A percentile compares a stretch with the other conserved stretches of the same genome.
These are phyloP conservation scores for Pseudomyrmex gracilis DNA, from an alignment of 1,140 invertebrate species.

Conservation along the genomic window DNA sequence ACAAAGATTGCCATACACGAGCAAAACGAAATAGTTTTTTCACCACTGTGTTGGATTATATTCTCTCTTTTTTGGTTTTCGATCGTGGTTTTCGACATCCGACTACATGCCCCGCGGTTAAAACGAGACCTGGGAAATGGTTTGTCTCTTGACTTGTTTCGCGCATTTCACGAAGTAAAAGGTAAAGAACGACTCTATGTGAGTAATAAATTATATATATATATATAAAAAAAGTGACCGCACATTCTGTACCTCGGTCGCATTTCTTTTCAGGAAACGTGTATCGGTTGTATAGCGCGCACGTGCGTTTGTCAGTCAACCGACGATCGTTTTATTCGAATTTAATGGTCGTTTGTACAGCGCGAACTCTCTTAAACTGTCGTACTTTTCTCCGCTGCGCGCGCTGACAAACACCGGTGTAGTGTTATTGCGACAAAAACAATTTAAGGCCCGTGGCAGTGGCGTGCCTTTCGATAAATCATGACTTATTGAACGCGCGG, in stretches of 20 bases:
- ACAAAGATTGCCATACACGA: slow-evolving; percentile 51
- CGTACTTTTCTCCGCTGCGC: slow-evolving; percentile 27
- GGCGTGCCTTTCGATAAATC: slow-evolving; percentile 73
- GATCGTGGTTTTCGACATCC: slow-evolving; percentile 37
- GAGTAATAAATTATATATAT: no score
- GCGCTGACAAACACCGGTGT: slow-evolving; percentile 25
- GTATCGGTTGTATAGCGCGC: slow-evolving; percentile 1
- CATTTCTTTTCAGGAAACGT: neutral
- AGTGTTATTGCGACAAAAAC: slow-evolving; percentile 68
- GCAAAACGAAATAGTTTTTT: slow-evolving; percentile 58
- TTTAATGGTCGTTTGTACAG: slow-evolving; percentile 15
- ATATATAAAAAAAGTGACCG: neutral
- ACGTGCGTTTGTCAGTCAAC: neutral
- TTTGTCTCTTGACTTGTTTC: slow-evolving; percentile 11
- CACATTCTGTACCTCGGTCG: neutral
- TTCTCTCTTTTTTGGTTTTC: slow-evolving; percentile 37
- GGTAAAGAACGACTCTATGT: slow-evolving; percentile 10
- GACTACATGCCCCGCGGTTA: slow-evolving; percentile 12
- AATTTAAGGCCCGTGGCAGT: slow-evolving; percentile 62
- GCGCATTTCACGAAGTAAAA: neutral
- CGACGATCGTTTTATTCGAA: neutral
- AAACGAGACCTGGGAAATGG: slow-evolving; percentile 38
- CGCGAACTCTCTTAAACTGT: slow-evolving; percentile 49
- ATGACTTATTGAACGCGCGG: slow-evolving; percentile 74
- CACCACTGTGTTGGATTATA: slow-evolving; percentile 45